These are phyloP conservation scores for Unio delphinus DNA, from an alignment of 2,888 invertebrate genomes.

Conservation along the genomic window DNA sequence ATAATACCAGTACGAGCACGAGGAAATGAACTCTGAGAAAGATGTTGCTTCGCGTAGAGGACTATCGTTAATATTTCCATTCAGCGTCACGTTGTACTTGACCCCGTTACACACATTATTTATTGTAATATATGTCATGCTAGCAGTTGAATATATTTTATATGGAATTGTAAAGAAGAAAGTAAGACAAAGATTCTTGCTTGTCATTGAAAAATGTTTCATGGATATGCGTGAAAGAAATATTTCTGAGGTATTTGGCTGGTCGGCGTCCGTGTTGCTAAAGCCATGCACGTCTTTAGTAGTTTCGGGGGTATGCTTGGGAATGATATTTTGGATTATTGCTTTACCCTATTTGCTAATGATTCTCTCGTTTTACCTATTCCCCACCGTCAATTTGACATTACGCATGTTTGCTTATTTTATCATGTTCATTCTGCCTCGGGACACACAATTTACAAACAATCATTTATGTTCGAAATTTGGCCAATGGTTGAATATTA, in stretches of 20 bases:
- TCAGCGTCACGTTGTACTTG: too few species aligned
- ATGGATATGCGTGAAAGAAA: conserved; percentile 51
- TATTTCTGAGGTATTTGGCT: conserved; percentile 29
- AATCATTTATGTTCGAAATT: background rate
- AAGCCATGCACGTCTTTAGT: conserved; percentile 53
- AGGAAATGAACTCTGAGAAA: conserved; percentile 24
- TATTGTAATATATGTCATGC: conserved; percentile 53
- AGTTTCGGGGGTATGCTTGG: conserved; percentile 52
- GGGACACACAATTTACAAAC: background rate
- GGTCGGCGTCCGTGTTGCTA: conserved; percentile 49
- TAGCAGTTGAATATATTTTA: conserved; percentile 46
- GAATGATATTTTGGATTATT: conserved; percentile 48
- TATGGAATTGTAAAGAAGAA: conserved; percentile 33
- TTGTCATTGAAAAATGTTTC: conserved; percentile 47
- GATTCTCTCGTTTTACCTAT: conserved; percentile 52
- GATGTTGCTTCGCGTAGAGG: too few species aligned
- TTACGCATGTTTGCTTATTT: conserved; percentile 53
- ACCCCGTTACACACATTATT: too few species aligned
- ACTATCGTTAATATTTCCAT: too few species aligned
- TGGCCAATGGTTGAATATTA: background rate
- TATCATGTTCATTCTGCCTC: conserved; percentile 25
- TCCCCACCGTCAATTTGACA: conserved; percentile 62
- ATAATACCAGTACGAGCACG: conserved; percentile 50
- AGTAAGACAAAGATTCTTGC: conserved; percentile 41
- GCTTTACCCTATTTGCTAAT: conserved; percentile 39